phyloP scores from a whole-genome alignment of 2,113 vertebrate species.

The Struthidea cinerea region DNA sequence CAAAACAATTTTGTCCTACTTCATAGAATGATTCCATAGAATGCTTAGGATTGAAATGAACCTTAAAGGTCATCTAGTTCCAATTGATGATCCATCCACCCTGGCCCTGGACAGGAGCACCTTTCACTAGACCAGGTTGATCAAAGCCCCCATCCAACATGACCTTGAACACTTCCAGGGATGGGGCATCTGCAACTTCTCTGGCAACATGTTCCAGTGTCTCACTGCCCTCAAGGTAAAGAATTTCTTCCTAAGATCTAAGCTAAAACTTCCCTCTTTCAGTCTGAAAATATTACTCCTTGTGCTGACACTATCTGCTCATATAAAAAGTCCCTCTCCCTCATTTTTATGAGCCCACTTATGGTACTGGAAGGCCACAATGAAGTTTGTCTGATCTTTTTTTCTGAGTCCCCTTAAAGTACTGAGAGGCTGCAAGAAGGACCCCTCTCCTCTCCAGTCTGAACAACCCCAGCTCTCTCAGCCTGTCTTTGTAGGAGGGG shows the following conservation, averaged over 20 bases:
- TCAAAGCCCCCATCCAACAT: background rate
- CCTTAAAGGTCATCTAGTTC: background rate
- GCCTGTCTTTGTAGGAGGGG: background rate
- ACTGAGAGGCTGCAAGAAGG: background rate
- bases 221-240: background rate
- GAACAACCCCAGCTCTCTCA: background rate
- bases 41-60: background rate
- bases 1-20: background rate
- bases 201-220: background rate
- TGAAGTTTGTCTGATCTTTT: background rate
- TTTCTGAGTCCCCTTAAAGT: background rate
- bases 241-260: background rate
- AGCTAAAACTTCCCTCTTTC: background rate
- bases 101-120: background rate
- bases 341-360: background rate
- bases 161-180: background rate
- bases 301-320: background rate
- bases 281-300: background rate
- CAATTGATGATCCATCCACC: too few relatives aligned
- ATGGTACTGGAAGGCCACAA: background rate
- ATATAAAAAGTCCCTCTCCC: background rate
- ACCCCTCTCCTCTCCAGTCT: background rate
- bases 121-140: background rate
- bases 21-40: background rate
- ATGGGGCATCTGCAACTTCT: background rate